These are phyloP conservation scores for Salmo trutta DNA, from an alignment of 2,797 vertebrate species.

Conservation along the genomic window DNA sequence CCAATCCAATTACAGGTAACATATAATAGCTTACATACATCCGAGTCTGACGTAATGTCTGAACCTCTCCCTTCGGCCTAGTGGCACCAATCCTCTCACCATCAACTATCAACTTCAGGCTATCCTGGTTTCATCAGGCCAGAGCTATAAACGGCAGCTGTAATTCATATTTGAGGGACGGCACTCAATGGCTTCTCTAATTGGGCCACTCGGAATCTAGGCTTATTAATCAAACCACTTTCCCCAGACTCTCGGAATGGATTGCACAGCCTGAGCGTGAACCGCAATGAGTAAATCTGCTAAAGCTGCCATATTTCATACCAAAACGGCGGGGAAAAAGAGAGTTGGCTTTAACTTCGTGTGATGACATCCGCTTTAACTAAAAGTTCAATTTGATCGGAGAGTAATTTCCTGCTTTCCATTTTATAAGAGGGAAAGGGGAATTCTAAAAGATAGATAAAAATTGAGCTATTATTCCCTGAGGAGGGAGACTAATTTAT, in stretches of 20 bases:
- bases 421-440: neutral
- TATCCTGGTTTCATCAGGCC: neutral
- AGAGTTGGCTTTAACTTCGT: neutral
- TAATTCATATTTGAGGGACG: neutral
- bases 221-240: conserved; percentile 48
- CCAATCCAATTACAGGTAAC: neutral
- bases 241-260: conserved; percentile 15
- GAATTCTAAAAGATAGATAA: neutral
- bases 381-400: neutral
- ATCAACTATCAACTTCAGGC: neutral
- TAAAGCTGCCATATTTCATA: neutral
- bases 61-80: neutral
- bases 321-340: neutral
- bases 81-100: neutral
- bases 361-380: conserved; percentile 1
- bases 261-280: neutral
- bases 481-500: neutral
- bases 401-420: neutral
- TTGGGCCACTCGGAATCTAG: conserved; percentile 14
- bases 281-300: neutral
- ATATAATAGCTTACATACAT: neutral
- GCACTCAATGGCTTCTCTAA: neutral
- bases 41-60: neutral
- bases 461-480: neutral
- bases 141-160: neutral